phyloP scores from a whole-genome alignment of 2,888 invertebrate species.

The Amaurobius ferox region DNA sequence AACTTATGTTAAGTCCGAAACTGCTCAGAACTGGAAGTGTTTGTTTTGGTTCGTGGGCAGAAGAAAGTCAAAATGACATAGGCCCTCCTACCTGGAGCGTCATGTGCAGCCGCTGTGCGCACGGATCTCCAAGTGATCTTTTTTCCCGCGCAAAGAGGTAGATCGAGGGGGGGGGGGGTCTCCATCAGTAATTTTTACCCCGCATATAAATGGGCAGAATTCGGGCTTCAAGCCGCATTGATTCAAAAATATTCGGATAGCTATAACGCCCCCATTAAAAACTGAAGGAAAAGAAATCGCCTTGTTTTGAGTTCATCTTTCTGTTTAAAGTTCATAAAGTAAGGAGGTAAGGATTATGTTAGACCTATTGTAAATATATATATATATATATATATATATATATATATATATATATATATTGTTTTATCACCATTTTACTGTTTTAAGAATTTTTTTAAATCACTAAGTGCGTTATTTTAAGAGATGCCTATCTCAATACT shows the following conservation, averaged over 20 bases:
- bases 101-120: background rate
- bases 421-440: no score
- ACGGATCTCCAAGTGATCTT: background rate
- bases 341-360: no score
- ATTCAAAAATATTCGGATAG: slow-evolving; percentile 1
- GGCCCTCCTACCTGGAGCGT: background rate
- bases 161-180: background rate
- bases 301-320: background rate
- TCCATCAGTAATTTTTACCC: background rate
- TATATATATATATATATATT: slow-evolving; percentile 21
- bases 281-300: background rate
- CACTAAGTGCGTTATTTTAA: no score
- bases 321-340: background rate
- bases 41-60: background rate
- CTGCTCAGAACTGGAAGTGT: background rate
- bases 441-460: no score
- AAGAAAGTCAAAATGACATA: background rate
- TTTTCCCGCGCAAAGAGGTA: background rate
- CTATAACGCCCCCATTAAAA: background rate
- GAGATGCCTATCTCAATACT: no score
- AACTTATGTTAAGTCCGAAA: background rate
- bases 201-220: background rate
- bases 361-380: slow-evolving; percentile 7
- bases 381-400: slow-evolving; percentile 35
- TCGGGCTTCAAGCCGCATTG: background rate